phyloP scores from a whole-genome alignment of 2,113 vertebrate species.

The Sus scrofa region T2T-Sscrofa CM000812.6:281552501-281553000 shows the following conservation, averaged over 20 bases:
- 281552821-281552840: neutral
- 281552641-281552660: conserved; percentile 91
- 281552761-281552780: neutral
- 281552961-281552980: neutral
- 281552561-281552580: conserved; percentile 81
- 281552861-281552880: neutral
- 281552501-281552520: neutral
- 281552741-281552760: neutral
- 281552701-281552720: neutral
- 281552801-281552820: accelerated
- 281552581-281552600: conserved; percentile 98
- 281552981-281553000: neutral
- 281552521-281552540: neutral
- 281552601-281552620: conserved; percentile 92
- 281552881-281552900: accelerated
- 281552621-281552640: conserved; percentile 91
- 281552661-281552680: conserved; percentile 94
- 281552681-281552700: conserved; percentile 84
- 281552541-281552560: neutral
- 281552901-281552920: neutral
- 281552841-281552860: neutral
- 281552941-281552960: accelerated
- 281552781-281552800: neutral
- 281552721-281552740: neutral
- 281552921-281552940: neutral